Percentiles rank a stretch among this genome's conserved stretches.
Evolutionary conservation across 1,140 invertebrate genomes (phyloP).

Genomic region (Ceratosolen solmsi): DNA sequence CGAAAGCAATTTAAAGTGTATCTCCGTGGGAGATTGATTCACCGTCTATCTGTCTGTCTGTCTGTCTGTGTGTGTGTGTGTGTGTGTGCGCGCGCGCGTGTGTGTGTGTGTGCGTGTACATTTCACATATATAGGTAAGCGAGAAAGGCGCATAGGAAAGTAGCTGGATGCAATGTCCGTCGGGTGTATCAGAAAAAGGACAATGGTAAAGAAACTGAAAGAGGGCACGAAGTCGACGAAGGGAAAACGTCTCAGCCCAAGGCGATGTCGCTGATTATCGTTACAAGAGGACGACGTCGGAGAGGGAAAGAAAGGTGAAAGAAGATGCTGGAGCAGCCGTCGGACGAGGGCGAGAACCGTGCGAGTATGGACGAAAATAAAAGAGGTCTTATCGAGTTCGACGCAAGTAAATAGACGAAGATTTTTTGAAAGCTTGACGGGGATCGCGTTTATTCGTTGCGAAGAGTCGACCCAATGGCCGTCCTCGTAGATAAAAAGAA

Average conservation of each 20-base stretch:
- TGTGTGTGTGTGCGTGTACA: no score
- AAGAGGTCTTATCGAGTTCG: not conserved
- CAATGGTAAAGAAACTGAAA: not conserved
- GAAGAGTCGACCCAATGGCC: not conserved
- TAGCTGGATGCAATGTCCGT: slow-evolving; percentile 2
- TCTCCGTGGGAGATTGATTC: slow-evolving; percentile 42
- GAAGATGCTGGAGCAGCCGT: not conserved
- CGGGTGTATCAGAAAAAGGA: not conserved
- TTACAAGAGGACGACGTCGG: slow-evolving; percentile 30
- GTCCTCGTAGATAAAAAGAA: not conserved
- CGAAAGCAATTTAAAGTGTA: slow-evolving; percentile 43
- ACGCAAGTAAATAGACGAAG: slow-evolving; percentile 13
- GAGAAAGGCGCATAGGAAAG: slow-evolving; percentile 25
- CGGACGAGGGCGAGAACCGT: not conserved
- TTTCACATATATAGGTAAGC: no score
- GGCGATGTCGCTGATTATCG: slow-evolving; percentile 55
- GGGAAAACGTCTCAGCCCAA: not conserved
- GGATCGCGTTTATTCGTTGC: not conserved
- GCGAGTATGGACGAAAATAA: not conserved
- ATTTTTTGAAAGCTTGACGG: not conserved
- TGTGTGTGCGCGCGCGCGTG: no score
- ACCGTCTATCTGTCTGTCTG: not conserved
- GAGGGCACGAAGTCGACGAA: not conserved
- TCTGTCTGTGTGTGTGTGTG: no score
- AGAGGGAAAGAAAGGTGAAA: not conserved